Evolutionary conservation across 2,797 vertebrate genomes (phyloP).

Genomic region (Hydrocynus forskahlii): DNA sequence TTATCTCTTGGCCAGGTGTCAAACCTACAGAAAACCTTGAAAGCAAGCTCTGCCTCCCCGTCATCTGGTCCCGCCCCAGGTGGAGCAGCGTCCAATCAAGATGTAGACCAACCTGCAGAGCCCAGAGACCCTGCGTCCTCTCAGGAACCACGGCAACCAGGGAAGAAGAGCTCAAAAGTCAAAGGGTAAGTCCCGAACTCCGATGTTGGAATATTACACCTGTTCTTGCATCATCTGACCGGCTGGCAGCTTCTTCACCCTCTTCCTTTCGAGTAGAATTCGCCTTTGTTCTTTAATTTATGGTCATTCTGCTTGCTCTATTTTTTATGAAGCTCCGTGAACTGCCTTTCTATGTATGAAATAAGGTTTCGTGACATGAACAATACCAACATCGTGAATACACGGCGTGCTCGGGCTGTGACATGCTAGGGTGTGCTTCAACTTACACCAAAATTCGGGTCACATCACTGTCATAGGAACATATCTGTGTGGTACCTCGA

Average conservation of each 20-base stretch:
- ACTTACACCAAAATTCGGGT: too few species aligned
- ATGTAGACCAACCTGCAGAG: constrained; percentile 81
- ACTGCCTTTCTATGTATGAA: not conserved
- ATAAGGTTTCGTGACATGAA: not conserved
- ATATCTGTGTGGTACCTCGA: too few species aligned
- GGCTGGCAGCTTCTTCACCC: not conserved
- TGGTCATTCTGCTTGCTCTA: not conserved
- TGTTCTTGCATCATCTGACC: not conserved
- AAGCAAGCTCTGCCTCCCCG: constrained; percentile 87
- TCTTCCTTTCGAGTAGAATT: not conserved
- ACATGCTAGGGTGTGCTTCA: too few species aligned
- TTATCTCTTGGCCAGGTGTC: constrained; percentile 81
- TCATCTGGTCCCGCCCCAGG: constrained; percentile 85
- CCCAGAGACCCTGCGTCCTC: constrained; percentile 87
- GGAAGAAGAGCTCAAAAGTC: constrained; percentile 97
- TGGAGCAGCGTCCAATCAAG: constrained; percentile 87
- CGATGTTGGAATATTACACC: not conserved
- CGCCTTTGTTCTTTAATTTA: not conserved
- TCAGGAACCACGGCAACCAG: constrained; percentile 92
- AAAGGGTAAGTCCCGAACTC: constrained; percentile 86
- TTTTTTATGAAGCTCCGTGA: not conserved
- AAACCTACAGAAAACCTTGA: constrained; percentile 96
- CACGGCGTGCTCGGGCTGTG: too few species aligned
- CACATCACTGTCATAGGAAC: too few species aligned
- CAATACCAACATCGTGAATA: not conserved